Percentiles rank a stretch among this genome's conserved stretches.
phyloP scores from a whole-genome alignment of 2,797 vertebrate species.

The Argentina silus region DNA sequence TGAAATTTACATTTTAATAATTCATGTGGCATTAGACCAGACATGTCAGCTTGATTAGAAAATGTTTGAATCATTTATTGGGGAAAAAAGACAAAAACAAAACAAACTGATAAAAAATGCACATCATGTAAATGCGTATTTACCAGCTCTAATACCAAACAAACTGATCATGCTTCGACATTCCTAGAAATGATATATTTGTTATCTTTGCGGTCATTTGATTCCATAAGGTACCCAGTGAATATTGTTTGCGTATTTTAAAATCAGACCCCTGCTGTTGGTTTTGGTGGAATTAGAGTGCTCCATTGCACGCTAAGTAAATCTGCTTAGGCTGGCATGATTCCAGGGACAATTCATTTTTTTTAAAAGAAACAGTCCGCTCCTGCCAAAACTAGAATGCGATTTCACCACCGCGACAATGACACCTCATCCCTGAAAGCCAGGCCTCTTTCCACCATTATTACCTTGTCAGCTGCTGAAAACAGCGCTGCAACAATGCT shows the following conservation, averaged over 20 bases:
- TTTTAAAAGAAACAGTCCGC: background rate
- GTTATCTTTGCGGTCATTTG: conserved; percentile 46
- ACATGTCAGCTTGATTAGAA: too few species aligned
- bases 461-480: conserved; percentile 63
- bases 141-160: background rate
- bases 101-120: background rate
- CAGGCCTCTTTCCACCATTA: conserved; percentile 55
- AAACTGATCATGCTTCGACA: background rate
- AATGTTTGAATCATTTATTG: background rate
- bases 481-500: conserved; percentile 46
- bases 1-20: conserved; percentile 27
- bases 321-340: conserved; percentile 33
- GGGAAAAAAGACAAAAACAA: background rate
- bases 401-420: conserved; percentile 62
- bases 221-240: conserved; percentile 11
- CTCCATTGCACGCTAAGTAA: conserved; percentile 35
- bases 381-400: conserved; percentile 47
- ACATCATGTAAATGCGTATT: background rate
- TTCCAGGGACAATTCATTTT: conserved; percentile 28
- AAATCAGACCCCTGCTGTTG: conserved; percentile 36
- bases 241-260: conserved; percentile 35
- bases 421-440: conserved; percentile 52
- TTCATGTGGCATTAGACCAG: background rate
- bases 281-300: conserved; percentile 41
- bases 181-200: background rate